Evolutionary conservation across 2,888 invertebrate species (phyloP).

Genomic region (Mesopsocus fuscifrons): DNA sequence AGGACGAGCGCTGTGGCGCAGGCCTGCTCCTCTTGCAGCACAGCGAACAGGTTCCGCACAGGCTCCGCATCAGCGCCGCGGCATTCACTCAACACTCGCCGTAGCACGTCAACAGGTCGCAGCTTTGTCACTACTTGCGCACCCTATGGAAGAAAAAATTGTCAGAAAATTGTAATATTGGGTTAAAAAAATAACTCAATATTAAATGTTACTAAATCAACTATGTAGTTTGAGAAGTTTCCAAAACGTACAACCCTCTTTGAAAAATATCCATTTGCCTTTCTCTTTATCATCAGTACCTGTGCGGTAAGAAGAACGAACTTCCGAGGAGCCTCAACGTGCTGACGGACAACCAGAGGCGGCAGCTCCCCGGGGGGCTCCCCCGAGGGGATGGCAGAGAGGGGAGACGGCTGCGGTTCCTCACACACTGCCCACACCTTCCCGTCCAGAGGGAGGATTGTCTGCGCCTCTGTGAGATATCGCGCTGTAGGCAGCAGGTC

Average conservation of each 20-base stretch:
- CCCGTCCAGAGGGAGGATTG: constrained; percentile 62
- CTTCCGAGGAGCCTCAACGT: constrained; percentile 45
- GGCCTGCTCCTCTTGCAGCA: constrained; percentile 68
- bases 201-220: too few species aligned
- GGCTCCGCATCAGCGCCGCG: constrained; percentile 72
- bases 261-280: too few species aligned
- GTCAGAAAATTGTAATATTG: constrained; percentile 9
- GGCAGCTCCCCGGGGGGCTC: constrained; percentile 25
- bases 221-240: too few species aligned
- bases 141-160: constrained; percentile 30
- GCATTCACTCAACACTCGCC: constrained; percentile 59
- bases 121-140: constrained; percentile 66
- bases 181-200: too few species aligned
- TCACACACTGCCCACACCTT: constrained; percentile 59
- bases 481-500: constrained; percentile 50
- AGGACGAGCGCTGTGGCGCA: constrained; percentile 74
- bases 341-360: constrained; percentile 49
- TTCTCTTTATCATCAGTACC: too few species aligned
- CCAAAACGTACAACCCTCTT: too few species aligned
- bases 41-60: constrained; percentile 68
- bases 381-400: background rate
- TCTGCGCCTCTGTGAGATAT: constrained; percentile 51
- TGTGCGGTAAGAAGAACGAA: constrained; percentile 77
- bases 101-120: constrained; percentile 73
- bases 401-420: constrained; percentile 4